Percentiles rank a stretch among this genome's conserved stretches.
These are phyloP conservation scores for Megalopta genalis DNA, from an alignment of 1,140 invertebrate genomes.

Conservation along the genomic window DNA sequence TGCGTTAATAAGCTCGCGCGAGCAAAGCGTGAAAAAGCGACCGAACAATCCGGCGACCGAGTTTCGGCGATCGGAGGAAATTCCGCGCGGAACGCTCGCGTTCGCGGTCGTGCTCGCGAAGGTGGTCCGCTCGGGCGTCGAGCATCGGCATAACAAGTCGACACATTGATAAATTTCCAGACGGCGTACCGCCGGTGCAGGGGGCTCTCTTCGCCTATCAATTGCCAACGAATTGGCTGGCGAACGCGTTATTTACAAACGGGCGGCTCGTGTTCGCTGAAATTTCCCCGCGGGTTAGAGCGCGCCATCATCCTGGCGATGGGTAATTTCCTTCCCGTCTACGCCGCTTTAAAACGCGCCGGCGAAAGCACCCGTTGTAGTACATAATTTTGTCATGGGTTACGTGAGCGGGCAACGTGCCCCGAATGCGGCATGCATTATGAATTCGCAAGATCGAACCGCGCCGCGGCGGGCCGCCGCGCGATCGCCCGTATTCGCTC, in stretches of 20 bases:
- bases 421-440: constrained; percentile 45
- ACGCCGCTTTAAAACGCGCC: constrained; percentile 19
- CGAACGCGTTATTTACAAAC: constrained; percentile 8
- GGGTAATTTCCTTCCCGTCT: constrained; percentile 35
- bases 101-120: too few species aligned
- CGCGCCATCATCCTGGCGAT: not conserved
- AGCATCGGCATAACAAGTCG: not conserved
- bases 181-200: too few species aligned
- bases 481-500: too few species aligned
- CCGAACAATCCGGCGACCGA: too few species aligned
- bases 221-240: not conserved
- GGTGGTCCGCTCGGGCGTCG: too few species aligned
- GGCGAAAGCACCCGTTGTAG: constrained; percentile 51
- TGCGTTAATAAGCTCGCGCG: too few species aligned
- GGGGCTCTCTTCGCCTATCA: not conserved
- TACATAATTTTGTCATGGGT: constrained; percentile 57
- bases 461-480: too few species aligned
- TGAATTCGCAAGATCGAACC: constrained; percentile 58
- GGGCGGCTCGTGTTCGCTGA: not conserved
- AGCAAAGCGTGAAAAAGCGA: too few species aligned
- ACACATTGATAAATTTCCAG: not conserved
- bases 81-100: too few species aligned
- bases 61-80: too few species aligned
- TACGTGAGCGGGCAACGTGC: constrained; percentile 54
- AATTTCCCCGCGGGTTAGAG: not conserved